Evolutionary conservation across 2,113 vertebrate species (phyloP), one percentile per base, ranked within the genome.

Genomic region (Siphamia tubifer): DNA sequence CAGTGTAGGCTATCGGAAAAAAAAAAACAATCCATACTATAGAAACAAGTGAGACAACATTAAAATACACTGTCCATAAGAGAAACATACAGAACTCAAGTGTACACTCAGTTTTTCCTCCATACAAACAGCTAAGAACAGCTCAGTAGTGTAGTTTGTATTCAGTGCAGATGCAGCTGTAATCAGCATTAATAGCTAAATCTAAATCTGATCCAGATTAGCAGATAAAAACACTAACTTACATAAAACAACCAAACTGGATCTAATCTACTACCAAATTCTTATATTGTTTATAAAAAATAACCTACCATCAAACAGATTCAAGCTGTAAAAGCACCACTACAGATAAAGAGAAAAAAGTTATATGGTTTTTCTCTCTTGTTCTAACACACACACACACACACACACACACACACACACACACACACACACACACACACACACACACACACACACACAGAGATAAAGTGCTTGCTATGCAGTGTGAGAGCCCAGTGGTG

Each of bases 381-480:
- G 43, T 70, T 13, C 39, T n/a, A n/a, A n/a, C n/a, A n/a, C n/a
- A n/a, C n/a, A n/a, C n/a, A 49, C 16, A 31, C 13, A 28, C 11
- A 15, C 38, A 39, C 30, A 6, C 35, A 8, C 40, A n/a, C 28
- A 24, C 44, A 19, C 25, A 9, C 16, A 13, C 30, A 27, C 44
- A 39, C 63, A 44, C 39, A 27, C 32, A 48, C 60, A 21, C 44
- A 43, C 47, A 25, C 19, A 35, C 51, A 27, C 53, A 38, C 35
- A 30, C 25, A 34, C 24, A 23, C 38, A 56, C 38, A 55, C 30
- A 49, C 72, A 7, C 39, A 40, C 51, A 42, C 27, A 23, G 9
- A 47, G 10, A 48, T 35, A 56, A 30, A 58, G n/a, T 30, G 36
- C 63, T 72, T 51, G 67, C 81, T 44, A 42, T 49, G 64, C 79